Conservation (phyloP, 2,797 vertebrate species). For the Myotis planiceps region DNA sequence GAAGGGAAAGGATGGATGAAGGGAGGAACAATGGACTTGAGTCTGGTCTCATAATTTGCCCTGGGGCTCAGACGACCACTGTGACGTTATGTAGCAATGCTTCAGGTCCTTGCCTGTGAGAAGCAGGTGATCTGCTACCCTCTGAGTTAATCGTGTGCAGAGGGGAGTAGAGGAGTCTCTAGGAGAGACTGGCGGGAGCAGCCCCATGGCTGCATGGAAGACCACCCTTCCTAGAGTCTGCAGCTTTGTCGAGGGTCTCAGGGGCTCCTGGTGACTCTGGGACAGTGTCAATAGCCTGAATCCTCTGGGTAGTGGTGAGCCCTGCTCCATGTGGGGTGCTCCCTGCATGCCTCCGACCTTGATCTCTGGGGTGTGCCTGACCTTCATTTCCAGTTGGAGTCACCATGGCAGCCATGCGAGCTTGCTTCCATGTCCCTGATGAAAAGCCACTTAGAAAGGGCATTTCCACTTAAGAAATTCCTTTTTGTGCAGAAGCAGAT, state of each 20-base stretch:
- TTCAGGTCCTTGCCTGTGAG: not conserved
- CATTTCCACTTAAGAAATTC: not conserved
- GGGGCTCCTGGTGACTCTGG: not conserved
- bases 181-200: not conserved
- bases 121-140: not conserved
- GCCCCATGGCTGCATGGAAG: not conserved
- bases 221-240: not conserved
- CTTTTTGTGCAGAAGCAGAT: not conserved
- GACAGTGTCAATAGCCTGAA: not conserved
- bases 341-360: not conserved
- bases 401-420: not conserved
- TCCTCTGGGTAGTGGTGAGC: not conserved
- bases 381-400: not conserved
- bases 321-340: not conserved
- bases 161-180: not conserved
- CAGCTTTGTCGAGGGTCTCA: not conserved
- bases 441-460: not conserved
- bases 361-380: not conserved
- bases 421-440: not conserved
- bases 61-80: not conserved
- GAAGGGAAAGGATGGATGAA: not conserved
- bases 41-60: not conserved
- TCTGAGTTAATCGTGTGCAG: not conserved
- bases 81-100: not conserved
- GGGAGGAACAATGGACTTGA: not conserved